These are phyloP conservation scores for Drosophila tripunctata DNA, from an alignment of 2,888 invertebrate species.

Conservation along the genomic window DNA sequence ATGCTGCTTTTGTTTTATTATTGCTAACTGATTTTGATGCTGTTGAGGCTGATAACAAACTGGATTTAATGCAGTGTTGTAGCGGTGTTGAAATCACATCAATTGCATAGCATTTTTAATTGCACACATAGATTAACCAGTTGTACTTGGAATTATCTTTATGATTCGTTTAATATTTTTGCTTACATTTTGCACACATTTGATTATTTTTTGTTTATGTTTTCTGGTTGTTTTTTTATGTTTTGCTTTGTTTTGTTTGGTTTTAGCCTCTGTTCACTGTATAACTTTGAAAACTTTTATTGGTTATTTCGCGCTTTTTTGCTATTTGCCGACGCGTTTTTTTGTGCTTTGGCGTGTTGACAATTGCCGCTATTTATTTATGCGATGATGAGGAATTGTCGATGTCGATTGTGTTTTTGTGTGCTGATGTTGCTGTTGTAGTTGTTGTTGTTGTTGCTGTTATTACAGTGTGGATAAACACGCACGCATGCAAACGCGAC, in stretches of 20 bases:
- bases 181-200: constrained; percentile 72
- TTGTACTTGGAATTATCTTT: neutral
- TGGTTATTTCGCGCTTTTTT: constrained; percentile 43
- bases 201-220: constrained; percentile 56
- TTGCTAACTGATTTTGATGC: neutral
- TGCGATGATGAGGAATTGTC: constrained; percentile 21
- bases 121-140: constrained; percentile 13
- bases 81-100: constrained; percentile 52
- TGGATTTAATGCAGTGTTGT: neutral
- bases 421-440: constrained; percentile 25
- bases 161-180: constrained; percentile 13
- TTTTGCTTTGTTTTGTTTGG: constrained; percentile 34
- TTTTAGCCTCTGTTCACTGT: constrained; percentile 17
- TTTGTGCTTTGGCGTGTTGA: constrained; percentile 42
- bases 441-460: constrained; percentile 22
- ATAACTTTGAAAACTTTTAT: constrained; percentile 5
- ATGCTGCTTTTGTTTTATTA: neutral
- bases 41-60: constrained; percentile 27
- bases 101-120: constrained; percentile 30
- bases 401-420: constrained; percentile 19
- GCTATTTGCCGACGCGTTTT: constrained; percentile 70
- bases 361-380: constrained; percentile 39
- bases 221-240: constrained; percentile 29
- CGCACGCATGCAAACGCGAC: constrained; percentile 53
- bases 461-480: constrained; percentile 12